phyloP scores from a whole-genome alignment of 2,888 invertebrate species.

The Dolichopus griseipennis region DNA sequence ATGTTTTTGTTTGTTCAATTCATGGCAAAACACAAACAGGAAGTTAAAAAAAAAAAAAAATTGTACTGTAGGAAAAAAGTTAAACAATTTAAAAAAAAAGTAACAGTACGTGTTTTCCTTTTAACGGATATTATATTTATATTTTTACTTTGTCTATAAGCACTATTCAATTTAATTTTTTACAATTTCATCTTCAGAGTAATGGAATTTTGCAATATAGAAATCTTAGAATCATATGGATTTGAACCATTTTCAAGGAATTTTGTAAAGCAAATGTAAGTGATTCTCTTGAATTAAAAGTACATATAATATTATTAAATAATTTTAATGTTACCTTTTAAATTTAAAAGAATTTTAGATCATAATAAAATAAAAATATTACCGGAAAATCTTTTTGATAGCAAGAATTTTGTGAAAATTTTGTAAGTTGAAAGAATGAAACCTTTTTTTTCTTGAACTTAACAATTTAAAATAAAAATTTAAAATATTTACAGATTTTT shows the following conservation, averaged over 20 bases:
- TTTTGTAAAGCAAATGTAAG: slow-evolving; percentile 35
- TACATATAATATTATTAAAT: too few species aligned
- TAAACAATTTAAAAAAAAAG: too few species aligned
- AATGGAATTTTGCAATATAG: slow-evolving; percentile 42
- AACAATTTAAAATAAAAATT: too few species aligned
- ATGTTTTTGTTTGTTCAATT: too few species aligned
- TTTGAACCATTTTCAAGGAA: slow-evolving; percentile 37
- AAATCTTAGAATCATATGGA: slow-evolving; percentile 34
- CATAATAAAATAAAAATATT: slow-evolving; percentile 42
- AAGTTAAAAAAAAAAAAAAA: too few species aligned
- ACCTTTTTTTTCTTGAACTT: too few species aligned
- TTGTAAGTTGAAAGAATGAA: slow-evolving; percentile 33
- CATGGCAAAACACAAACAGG: too few species aligned
- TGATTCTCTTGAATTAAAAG: slow-evolving; percentile 11
- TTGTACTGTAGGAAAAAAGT: too few species aligned
- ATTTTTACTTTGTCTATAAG: too few species aligned
- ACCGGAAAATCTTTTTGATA: slow-evolving; percentile 39
- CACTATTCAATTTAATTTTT: not conserved
- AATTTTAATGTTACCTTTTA: too few species aligned
- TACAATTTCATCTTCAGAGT: slow-evolving; percentile 33
- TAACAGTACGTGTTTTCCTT: too few species aligned
- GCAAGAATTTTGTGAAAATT: slow-evolving; percentile 36
- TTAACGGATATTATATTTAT: too few species aligned
- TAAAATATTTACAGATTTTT: slow-evolving; percentile 31
- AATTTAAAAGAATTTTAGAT: slow-evolving; percentile 42